phyloP scores from a whole-genome alignment of 1,140 invertebrate genomes.

The Trichomalopsis sarcophagae region DNA sequence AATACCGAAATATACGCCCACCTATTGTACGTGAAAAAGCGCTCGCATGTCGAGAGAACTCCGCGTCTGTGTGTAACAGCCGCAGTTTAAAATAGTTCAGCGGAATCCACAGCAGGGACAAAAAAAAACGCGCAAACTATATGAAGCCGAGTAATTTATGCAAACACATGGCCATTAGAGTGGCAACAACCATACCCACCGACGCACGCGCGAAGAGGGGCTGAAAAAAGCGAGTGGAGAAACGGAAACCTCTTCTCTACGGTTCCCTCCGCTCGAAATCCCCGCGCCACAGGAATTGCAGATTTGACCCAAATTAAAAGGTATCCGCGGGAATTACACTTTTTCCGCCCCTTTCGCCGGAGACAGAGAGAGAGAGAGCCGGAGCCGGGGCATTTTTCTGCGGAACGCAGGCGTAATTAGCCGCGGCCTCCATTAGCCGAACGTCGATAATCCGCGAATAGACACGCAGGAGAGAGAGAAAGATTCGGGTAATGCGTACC shows the following conservation, averaged over 20 bases:
- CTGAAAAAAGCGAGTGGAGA: background rate
- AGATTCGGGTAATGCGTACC: background rate
- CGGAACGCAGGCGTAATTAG: background rate
- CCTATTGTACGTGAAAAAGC: slow-evolving; percentile 12
- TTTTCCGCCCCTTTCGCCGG: background rate
- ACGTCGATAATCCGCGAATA: slow-evolving; percentile 29
- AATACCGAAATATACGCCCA: slow-evolving; percentile 34
- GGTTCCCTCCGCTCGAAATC: background rate
- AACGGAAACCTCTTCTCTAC: background rate
- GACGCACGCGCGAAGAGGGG: background rate
- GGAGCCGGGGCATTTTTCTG: background rate
- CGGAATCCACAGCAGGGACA: background rate
- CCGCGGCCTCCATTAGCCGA: background rate
- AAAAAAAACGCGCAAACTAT: slow-evolving; percentile 13
- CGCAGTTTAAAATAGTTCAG: slow-evolving; percentile 34
- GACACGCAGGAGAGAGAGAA: background rate
- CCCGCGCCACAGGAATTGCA: background rate
- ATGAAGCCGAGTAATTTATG: slow-evolving; percentile 38
- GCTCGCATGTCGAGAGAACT: background rate
- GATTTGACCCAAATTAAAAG: slow-evolving; percentile 41
- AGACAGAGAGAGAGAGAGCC: background rate
- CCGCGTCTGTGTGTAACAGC: background rate
- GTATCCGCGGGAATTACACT: slow-evolving; percentile 31
- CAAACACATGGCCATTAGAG: slow-evolving; percentile 33
- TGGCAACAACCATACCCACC: background rate